Conservation (phyloP, 92 coral and sea anemone genomes). For the Heliopora coerulea region DNA sequence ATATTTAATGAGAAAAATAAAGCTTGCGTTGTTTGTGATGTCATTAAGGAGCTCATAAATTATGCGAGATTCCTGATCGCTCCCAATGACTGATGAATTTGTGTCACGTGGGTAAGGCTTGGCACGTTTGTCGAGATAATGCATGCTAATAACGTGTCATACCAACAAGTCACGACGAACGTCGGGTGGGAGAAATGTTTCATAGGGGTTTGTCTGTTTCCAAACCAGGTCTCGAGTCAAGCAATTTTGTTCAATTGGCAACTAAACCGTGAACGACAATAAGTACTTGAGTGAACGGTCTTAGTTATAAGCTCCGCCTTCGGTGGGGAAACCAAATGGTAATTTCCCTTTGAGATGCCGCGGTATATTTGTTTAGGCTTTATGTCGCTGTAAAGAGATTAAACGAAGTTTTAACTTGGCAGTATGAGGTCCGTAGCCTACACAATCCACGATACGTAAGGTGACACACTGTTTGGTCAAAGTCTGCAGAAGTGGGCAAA, state of each 20-base stretch:
- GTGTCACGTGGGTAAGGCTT: constrained; percentile 27
- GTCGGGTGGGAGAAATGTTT: too few species aligned
- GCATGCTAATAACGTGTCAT: too few species aligned
- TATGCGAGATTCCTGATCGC: background rate
- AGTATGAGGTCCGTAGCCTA: too few species aligned
- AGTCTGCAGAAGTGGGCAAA: too few species aligned
- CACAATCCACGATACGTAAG: too few species aligned
- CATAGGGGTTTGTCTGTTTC: too few species aligned
- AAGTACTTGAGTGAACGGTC: background rate
- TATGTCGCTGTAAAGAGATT: background rate
- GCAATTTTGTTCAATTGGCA: background rate
- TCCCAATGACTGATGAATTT: constrained; percentile 2
- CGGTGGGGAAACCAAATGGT: background rate
- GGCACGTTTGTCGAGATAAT: background rate
- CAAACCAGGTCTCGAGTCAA: too few species aligned
- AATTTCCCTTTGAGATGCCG: background rate
- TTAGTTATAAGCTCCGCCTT: background rate
- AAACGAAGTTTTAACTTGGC: background rate
- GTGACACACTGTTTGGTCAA: too few species aligned
- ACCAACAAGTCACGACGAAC: too few species aligned
- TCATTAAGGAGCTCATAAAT: constrained; percentile 26
- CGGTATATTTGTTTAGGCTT: background rate
- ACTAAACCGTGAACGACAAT: background rate
- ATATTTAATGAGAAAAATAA: constrained; percentile 31
- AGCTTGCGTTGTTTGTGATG: constrained; percentile 37